Conservation (phyloP, 2,797 vertebrate species). For the Acrossocheilus fasciatus region DNA sequence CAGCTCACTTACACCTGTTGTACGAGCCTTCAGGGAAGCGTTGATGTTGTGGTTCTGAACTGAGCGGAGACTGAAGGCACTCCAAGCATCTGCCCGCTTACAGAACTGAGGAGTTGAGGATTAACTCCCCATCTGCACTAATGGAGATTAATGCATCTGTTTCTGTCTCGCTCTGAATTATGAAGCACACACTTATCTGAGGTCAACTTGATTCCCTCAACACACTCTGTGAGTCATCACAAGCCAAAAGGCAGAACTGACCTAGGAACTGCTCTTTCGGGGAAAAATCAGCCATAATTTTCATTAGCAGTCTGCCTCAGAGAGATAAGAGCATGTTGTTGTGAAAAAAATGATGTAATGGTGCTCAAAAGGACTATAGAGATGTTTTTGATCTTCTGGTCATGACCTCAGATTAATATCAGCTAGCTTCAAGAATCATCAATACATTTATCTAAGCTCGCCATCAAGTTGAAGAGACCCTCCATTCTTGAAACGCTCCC, state of each 20-base stretch:
- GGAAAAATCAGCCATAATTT: neutral
- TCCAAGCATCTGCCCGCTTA: conserved; percentile 6
- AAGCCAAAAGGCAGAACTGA: conserved; percentile 11
- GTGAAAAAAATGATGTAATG: conserved; percentile 25
- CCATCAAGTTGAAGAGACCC: conserved; percentile 10
- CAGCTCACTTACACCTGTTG: conserved; percentile 10
- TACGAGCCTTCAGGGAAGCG: neutral
- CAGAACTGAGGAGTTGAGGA: conserved; percentile 63
- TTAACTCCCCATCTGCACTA: conserved; percentile 72
- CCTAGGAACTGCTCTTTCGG: neutral
- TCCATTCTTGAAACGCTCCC: neutral
- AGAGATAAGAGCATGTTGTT: neutral
- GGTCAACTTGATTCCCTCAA: conserved; percentile 13
- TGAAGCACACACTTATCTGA: conserved; percentile 22
- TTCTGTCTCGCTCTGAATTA: conserved; percentile 63
- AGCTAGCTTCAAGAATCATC: neutral
- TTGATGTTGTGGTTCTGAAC: neutral
- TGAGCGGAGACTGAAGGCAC: neutral
- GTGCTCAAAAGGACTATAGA: neutral
- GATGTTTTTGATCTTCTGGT: conserved; percentile 14
- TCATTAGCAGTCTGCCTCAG: neutral
- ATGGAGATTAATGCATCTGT: conserved; percentile 72
- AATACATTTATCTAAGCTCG: conserved; percentile 13
- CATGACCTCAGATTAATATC: conserved; percentile 19
- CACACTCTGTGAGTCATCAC: conserved; percentile 5